phyloP scores from a whole-genome alignment of 2,113 vertebrate genomes.

The Bubo bubo region DNA sequence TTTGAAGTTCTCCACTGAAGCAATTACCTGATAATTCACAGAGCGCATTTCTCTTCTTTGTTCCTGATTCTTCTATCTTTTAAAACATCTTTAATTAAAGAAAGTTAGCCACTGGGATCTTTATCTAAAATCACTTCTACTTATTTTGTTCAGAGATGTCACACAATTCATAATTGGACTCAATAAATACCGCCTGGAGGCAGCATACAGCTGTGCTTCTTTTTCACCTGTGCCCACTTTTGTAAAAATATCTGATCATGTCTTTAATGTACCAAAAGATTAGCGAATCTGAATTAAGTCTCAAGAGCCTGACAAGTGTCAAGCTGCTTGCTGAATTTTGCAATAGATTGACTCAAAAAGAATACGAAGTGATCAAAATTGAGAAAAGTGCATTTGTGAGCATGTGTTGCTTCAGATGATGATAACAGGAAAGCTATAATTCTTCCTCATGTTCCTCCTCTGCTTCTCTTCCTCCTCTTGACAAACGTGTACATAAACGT shows the following conservation, averaged over 20 bases:
- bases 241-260: neutral
- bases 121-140: conserved; percentile 40
- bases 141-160: neutral
- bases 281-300: neutral
- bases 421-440: neutral
- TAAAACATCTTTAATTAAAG: conserved; percentile 49
- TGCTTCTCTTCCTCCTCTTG: neutral
- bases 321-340: neutral
- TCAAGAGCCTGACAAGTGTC: neutral
- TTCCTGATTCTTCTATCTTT: neutral
- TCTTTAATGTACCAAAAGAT: neutral
- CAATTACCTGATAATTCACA: neutral
- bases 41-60: neutral
- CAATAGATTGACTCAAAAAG: neutral
- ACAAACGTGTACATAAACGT: neutral
- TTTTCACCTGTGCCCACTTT: neutral
- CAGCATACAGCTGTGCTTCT: neutral
- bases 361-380: neutral
- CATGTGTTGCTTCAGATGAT: neutral
- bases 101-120: neutral
- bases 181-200: neutral
- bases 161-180: neutral
- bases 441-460: neutral
- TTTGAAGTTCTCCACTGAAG: neutral
- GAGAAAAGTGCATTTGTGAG: neutral